Evolutionary conservation across 1,140 invertebrate genomes (phyloP).

Genomic region (Polypedilum vanderplanki): DNA sequence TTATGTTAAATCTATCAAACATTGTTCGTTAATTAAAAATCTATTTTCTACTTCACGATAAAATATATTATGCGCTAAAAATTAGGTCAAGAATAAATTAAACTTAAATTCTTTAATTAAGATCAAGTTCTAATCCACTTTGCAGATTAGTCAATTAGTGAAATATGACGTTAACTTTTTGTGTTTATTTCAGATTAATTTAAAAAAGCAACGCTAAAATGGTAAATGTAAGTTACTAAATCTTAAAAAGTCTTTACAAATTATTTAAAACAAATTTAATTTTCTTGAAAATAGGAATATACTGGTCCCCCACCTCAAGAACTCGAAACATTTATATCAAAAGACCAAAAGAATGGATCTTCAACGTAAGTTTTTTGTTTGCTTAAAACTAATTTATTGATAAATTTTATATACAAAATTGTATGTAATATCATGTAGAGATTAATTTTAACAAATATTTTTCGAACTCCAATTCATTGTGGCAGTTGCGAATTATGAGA

Average conservation of each 20-base stretch:
- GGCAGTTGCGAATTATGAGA: neutral
- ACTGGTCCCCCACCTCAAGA: conserved; percentile 43
- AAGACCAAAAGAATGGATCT: conserved; percentile 40
- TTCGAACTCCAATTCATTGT: neutral
- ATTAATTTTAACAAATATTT: neutral
- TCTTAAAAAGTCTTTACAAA: too few species aligned
- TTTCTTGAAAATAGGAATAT: neutral
- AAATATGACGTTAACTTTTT: neutral
- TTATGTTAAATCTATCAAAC: too few species aligned
- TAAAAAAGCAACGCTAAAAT: neutral
- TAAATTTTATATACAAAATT: neutral
- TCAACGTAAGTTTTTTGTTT: neutral
- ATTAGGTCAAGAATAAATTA: neutral
- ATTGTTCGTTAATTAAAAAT: too few species aligned
- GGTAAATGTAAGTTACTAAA: conserved; percentile 22
- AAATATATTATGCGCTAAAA: too few species aligned
- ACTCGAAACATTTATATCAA: conserved; percentile 58
- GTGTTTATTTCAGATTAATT: neutral
- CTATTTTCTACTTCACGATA: too few species aligned
- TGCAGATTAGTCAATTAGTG: neutral
- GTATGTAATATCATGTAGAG: neutral
- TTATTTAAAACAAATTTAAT: too few species aligned
- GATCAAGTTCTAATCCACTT: neutral
- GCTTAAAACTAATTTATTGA: neutral
- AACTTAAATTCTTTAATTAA: neutral